These are phyloP conservation scores for Hydraecia micacea DNA, from an alignment of 2,888 invertebrate genomes.

Conservation along the genomic window DNA sequence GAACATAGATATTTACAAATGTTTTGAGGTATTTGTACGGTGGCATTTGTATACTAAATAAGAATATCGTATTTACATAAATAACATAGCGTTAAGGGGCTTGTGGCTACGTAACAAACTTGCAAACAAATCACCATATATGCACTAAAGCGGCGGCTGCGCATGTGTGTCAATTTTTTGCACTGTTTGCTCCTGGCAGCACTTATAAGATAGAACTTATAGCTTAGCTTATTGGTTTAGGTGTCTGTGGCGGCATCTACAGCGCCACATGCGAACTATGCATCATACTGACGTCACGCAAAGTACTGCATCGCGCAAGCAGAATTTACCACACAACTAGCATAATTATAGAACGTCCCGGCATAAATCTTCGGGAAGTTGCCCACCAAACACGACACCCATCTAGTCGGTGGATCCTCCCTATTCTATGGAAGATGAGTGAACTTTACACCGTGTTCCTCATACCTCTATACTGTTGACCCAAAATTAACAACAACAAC, in stretches of 20 bases:
- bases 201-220: neutral
- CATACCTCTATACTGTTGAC: too few relatives aligned
- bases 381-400: too few relatives aligned
- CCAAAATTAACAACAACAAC: too few relatives aligned
- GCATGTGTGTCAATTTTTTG: neutral
- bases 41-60: slow-evolving; percentile 8
- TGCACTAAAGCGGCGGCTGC: neutral
- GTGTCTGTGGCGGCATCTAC: neutral
- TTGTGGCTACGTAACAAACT: neutral
- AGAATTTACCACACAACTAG: too few relatives aligned
- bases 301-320: too few relatives aligned
- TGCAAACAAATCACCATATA: neutral
- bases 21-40: slow-evolving; percentile 36
- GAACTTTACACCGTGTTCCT: too few relatives aligned
- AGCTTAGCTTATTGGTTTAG: neutral
- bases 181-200: neutral
- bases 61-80: neutral
- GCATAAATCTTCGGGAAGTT: too few relatives aligned
- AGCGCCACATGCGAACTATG: too few relatives aligned
- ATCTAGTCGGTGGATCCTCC: too few relatives aligned
- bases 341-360: too few relatives aligned
- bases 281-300: too few relatives aligned
- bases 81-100: neutral
- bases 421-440: too few relatives aligned
- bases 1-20: slow-evolving; percentile 4